These are phyloP conservation scores for Trichoplax adhaerens DNA, from an alignment of 37 sponge, comb jelly and placozoan species.

Conservation along the genomic window DNA sequence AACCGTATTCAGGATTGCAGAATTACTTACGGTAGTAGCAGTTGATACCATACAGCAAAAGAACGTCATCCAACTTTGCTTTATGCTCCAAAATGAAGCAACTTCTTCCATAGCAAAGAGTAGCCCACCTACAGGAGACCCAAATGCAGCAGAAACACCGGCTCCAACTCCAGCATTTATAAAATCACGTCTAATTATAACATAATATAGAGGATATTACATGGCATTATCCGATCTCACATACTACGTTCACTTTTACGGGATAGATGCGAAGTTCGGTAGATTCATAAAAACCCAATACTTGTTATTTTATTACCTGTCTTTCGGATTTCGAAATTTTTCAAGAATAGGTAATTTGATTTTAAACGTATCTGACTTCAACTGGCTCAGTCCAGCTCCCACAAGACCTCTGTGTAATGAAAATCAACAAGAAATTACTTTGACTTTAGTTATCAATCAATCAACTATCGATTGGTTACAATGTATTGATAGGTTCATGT, in stretches of 20 bases:
- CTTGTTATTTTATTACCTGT: constrained; percentile 8
- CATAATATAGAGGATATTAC: neutral
- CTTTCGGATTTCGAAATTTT: constrained; percentile 24
- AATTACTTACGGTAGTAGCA: constrained; percentile 23
- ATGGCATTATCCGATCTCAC: neutral
- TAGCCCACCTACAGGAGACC: constrained; percentile 31
- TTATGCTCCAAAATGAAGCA: constrained; percentile 29
- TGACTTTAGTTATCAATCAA: no score
- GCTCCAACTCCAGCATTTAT: constrained; percentile 29
- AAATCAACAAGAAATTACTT: neutral
- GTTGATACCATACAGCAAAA: constrained; percentile 34
- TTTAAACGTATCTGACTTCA: constrained; percentile 15
- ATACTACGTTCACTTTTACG: no score
- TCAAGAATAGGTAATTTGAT: constrained; percentile 16
- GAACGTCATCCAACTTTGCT: constrained; percentile 31
- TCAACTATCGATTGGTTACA: no score
- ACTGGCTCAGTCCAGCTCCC: constrained; percentile 31
- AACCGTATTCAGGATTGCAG: neutral
- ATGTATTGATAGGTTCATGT: no score
- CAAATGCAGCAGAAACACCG: constrained; percentile 29
- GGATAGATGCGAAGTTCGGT: neutral
- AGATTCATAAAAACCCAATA: neutral
- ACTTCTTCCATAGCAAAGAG: constrained; percentile 37
- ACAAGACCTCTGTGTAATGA: constrained; percentile 13
- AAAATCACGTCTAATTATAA: constrained; percentile 19